phyloP scores from a whole-genome alignment of 2,797 vertebrate genomes.

The Karalla daura region DNA sequence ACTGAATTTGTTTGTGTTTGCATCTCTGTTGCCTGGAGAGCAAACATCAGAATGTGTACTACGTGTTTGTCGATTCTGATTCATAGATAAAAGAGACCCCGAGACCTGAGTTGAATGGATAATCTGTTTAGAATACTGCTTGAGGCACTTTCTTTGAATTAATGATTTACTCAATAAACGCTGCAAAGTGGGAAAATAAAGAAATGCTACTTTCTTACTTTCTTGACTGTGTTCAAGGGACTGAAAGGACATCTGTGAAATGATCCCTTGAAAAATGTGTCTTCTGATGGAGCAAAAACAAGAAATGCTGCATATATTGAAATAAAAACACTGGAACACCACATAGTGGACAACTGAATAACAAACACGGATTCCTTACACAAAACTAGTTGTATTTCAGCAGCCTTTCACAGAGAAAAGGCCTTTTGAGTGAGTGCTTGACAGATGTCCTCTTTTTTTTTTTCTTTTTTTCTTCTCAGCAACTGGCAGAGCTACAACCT shows the following conservation, averaged over 20 bases:
- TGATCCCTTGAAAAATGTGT: slow-evolving; percentile 39
- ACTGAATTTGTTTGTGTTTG: slow-evolving; percentile 60
- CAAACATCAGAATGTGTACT: slow-evolving; percentile 58
- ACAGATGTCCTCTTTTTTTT: slow-evolving; percentile 59
- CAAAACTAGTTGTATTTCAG: slow-evolving; percentile 16
- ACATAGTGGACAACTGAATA: slow-evolving; percentile 23
- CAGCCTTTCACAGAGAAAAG: slow-evolving; percentile 22
- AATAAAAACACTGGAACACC: slow-evolving; percentile 11
- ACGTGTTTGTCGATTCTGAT: slow-evolving; percentile 67
- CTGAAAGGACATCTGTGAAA: slow-evolving; percentile 68
- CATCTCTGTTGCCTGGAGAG: slow-evolving; percentile 68
- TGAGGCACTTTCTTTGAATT: slow-evolving; percentile 72
- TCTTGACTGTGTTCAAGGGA: slow-evolving; percentile 35
- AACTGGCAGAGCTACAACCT: slow-evolving; percentile 40
- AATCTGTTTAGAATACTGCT: slow-evolving; percentile 72
- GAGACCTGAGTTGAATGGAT: slow-evolving; percentile 72
- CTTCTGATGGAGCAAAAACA: slow-evolving; percentile 21
- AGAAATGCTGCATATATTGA: slow-evolving; percentile 11
- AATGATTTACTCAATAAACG: slow-evolving; percentile 68
- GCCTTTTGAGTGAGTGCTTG: slow-evolving; percentile 41
- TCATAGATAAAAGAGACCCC: slow-evolving; percentile 65
- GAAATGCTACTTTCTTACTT: slow-evolving; percentile 50
- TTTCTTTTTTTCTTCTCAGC: too few species aligned
- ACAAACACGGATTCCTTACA: slow-evolving; percentile 13
- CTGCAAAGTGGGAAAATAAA: slow-evolving; percentile 38